Percentiles rank a stretch among this genome's conserved stretches.
phyloP scores from a whole-genome alignment of 2,797 vertebrate genomes.

The Tympanoctomys barrerae region DNA sequence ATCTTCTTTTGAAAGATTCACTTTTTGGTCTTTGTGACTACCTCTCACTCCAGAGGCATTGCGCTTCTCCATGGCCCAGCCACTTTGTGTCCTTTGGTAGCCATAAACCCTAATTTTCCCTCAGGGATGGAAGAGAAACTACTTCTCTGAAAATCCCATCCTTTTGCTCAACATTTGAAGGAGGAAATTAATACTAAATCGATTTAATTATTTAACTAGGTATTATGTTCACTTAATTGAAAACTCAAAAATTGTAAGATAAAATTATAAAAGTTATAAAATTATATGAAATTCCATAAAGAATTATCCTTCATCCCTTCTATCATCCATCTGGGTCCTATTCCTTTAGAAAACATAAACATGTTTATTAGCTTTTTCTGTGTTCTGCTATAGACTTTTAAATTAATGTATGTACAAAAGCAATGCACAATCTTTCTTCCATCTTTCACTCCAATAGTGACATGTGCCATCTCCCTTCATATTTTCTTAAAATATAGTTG shows the following conservation, averaged over 20 bases:
- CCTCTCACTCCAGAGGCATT: too few species aligned
- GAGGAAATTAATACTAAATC: neutral
- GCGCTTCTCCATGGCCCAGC: neutral
- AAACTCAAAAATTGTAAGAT: neutral
- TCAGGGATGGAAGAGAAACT: neutral
- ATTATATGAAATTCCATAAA: neutral
- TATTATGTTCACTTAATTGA: neutral
- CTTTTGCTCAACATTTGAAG: neutral
- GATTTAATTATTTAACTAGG: neutral
- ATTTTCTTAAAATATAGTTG: neutral
- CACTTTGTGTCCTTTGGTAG: neutral
- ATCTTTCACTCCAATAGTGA: neutral
- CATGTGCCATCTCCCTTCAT: neutral
- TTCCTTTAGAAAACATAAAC: neutral
- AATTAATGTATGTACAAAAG: neutral
- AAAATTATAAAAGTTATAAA: neutral
- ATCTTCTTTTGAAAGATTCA: neutral
- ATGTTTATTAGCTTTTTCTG: neutral
- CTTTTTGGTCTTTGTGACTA: neutral
- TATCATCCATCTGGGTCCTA: neutral
- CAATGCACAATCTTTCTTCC: neutral
- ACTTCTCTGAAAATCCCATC: neutral
- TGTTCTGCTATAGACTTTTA: neutral
- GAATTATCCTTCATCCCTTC: neutral
- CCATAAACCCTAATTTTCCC: too few species aligned